Conservation (phyloP, 1,140 invertebrate genomes). For the Nasonia giraulti region DNA sequence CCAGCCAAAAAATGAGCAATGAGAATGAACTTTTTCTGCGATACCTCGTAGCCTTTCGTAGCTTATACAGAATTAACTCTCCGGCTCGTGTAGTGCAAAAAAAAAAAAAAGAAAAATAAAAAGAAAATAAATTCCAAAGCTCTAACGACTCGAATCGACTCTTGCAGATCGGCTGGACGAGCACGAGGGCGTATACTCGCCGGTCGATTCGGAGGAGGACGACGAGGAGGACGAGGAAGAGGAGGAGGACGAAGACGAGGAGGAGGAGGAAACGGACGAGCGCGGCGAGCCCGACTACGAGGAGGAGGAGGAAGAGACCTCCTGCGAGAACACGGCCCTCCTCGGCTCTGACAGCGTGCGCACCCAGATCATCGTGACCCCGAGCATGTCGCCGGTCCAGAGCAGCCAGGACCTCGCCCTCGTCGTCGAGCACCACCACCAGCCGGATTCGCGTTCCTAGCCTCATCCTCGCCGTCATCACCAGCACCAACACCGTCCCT, state of each 20-base stretch:
- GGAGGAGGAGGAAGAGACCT: constrained; percentile 64
- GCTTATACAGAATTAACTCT: no score
- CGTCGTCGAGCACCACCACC: not conserved
- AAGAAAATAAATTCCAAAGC: no score
- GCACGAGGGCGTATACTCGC: not conserved
- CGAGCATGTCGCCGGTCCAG: constrained; percentile 60
- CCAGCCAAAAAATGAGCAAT: not conserved
- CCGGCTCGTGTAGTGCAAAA: no score
- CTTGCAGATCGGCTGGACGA: constrained; percentile 36
- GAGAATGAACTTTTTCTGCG: not conserved
- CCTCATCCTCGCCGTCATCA: constrained; percentile 32
- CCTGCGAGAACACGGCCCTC: constrained; percentile 64
- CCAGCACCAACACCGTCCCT: not conserved
- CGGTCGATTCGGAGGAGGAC: constrained; percentile 28
- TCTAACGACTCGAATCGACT: no score
- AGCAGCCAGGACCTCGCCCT: constrained; percentile 54
- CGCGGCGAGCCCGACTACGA: constrained; percentile 52
- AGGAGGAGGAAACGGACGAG: constrained; percentile 18
- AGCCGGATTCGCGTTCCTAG: constrained; percentile 58
- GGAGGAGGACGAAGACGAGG: constrained; percentile 16
- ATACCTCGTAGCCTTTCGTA: not conserved
- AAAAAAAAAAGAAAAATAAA: no score
- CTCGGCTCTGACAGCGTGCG: constrained; percentile 55
- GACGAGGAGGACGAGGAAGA: constrained; percentile 31
- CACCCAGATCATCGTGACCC: constrained; percentile 62